A percentile compares a stretch with the other conserved stretches of the same genome.
These are phyloP conservation scores for Semicossyphus pulcher DNA, from an alignment of 2,113 vertebrate genomes.

Conservation along the genomic window DNA sequence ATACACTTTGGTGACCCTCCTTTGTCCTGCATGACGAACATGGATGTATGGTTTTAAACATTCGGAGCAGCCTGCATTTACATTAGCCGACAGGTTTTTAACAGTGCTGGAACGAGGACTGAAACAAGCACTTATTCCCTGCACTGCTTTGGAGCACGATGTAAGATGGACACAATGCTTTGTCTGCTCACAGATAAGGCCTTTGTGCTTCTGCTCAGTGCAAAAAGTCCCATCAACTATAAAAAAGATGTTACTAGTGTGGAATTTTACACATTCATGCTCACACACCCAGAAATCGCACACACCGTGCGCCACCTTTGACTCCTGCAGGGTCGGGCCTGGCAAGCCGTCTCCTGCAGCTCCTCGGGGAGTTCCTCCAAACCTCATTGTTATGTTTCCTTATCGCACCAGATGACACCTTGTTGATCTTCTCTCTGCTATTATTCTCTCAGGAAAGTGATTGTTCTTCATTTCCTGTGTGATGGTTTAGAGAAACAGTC, in stretches of 20 bases:
- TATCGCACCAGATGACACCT: conserved; percentile 72
- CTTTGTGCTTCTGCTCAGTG: conserved; percentile 12
- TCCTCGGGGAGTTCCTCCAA: conserved; percentile 66
- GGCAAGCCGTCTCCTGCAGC: conserved; percentile 47
- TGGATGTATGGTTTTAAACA: neutral
- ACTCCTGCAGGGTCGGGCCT: conserved; percentile 40
- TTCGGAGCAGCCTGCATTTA: neutral
- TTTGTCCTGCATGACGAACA: conserved; percentile 45
- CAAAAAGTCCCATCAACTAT: conserved; percentile 4
- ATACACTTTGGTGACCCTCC: conserved; percentile 31
- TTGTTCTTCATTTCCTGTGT: conserved; percentile 68
- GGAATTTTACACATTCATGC: conserved; percentile 19
- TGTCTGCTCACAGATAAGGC: conserved; percentile 3
- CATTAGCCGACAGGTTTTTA: neutral
- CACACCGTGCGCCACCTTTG: conserved; percentile 29
- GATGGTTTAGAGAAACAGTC: conserved; percentile 61
- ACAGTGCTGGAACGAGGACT: neutral
- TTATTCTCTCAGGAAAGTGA: conserved; percentile 72
- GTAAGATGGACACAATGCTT: no score
- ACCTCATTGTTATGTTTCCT: conserved; percentile 77
- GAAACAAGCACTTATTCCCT: neutral
- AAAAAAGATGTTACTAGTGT: conserved; percentile 2
- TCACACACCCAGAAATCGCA: conserved; percentile 5
- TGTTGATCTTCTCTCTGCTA: conserved; percentile 71
- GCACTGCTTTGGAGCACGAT: no score